Percentiles rank a stretch among this genome's conserved stretches.
Conservation (phyloP, 2,888 invertebrate species). For the Orchestes rusci region DNA sequence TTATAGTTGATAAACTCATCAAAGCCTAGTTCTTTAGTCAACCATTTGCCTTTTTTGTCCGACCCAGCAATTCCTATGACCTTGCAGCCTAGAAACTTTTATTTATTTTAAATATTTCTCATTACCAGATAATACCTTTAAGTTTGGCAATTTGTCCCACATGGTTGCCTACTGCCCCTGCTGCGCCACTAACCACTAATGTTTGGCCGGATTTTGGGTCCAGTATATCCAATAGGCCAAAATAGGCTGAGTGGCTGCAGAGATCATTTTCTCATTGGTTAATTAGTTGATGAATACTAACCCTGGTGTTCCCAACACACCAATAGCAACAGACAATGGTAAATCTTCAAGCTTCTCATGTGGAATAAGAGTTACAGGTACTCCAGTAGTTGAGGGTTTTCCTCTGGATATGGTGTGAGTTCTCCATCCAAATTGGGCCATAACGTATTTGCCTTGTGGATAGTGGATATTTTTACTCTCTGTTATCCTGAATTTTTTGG, state of each 20-base stretch:
- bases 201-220: slow-evolving; percentile 64
- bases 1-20: slow-evolving; percentile 69
- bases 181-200: slow-evolving; percentile 67
- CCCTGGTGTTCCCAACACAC: slow-evolving; percentile 67
- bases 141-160: slow-evolving; percentile 76
- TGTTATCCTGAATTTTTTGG: slow-evolving; percentile 48
- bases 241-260: slow-evolving; percentile 12
- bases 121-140: slow-evolving; percentile 42
- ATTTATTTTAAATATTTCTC: slow-evolving; percentile 30
- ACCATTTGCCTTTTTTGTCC: slow-evolving; percentile 62
- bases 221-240: slow-evolving; percentile 62
- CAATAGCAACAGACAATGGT: slow-evolving; percentile 57
- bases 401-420: slow-evolving; percentile 51
- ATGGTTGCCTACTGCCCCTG: slow-evolving; percentile 71
- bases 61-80: slow-evolving; percentile 70
- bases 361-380: not conserved
- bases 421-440: slow-evolving; percentile 63
- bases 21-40: slow-evolving; percentile 57
- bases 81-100: slow-evolving; percentile 41
- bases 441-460: slow-evolving; percentile 57
- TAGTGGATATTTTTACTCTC: slow-evolving; percentile 58
- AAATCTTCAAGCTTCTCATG: slow-evolving; percentile 43
- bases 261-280: too few relatives aligned
- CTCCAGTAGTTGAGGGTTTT: not conserved
- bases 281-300: slow-evolving; percentile 34